Percentiles rank a stretch among this genome's conserved stretches.
Conservation (phyloP, 2,797 vertebrate species). For the Aphelocoma californica region DNA sequence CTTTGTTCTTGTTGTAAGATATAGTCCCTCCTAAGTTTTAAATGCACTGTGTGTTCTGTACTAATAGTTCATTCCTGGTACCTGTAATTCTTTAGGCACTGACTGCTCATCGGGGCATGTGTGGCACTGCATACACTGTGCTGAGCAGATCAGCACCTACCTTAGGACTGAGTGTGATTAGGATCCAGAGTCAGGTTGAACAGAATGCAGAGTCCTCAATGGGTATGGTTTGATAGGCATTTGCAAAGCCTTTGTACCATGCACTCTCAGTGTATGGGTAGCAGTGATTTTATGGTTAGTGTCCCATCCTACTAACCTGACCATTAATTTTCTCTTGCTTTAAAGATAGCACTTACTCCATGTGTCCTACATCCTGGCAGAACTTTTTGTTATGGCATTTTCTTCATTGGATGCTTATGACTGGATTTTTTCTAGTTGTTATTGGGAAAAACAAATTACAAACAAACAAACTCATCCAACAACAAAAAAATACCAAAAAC, state of each 20-base stretch:
- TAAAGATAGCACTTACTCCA: background rate
- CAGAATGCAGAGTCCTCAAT: background rate
- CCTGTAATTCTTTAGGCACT: background rate
- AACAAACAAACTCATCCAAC: background rate
- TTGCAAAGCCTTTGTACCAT: background rate
- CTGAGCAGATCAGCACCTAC: background rate
- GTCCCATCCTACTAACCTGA: background rate
- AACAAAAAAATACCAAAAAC: too few species aligned
- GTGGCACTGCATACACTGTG: background rate
- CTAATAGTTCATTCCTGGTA: fast-evolving
- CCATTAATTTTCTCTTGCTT: background rate
- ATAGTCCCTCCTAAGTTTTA: background rate
- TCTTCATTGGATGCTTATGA: fast-evolving
- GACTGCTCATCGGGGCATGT: background rate
- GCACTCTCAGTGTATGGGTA: background rate
- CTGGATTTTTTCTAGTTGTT: background rate
- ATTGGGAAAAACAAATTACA: background rate
- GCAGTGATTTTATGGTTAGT: background rate
- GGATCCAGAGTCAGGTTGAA: background rate
- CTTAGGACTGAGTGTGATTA: background rate
- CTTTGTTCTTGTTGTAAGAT: background rate
- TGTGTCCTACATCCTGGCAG: background rate
- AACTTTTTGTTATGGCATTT: background rate
- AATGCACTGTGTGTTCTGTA: background rate
- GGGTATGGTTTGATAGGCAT: background rate